Evolutionary conservation across 64 coral and sea anemone genomes (phyloP), one percentile per base, ranked within the genome.

Genomic region (Stichodactyla mertensii): DNA sequence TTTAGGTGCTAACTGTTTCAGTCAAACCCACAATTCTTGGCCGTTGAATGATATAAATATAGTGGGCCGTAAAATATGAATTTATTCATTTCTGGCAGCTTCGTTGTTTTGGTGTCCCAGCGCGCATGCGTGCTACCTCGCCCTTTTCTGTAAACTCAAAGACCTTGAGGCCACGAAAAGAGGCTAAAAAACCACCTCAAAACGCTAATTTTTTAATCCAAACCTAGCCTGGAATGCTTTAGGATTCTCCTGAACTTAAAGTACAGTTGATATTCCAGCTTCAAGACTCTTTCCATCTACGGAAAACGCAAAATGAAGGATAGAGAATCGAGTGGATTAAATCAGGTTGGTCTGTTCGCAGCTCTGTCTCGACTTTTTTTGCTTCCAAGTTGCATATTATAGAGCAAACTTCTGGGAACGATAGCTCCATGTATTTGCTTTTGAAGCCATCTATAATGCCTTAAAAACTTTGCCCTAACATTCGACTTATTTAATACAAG

Each of bases 81-180:
- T 85, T 61, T 85, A 85, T 85, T 85, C 83, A 85, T 85, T 85
- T 51, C 36, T 52, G 77, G 77, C 57, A 55, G 82, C 82, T 85
- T 85, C 54, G 83, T 85, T 81, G 53, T 85, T 85, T 85, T 60
- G 83, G 27, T 64, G 80, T 55, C 28, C 51, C 51, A 57, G 53
- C 60, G 83, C 83, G 83, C 83, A 85, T 85, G 83, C 83, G 83
- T 64, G 45, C 83, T 85, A 85, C 83, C 83, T 85, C 83, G 83
- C 83, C 83, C 83, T 85, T 85, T 85, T 85, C 83, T 85, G 22
- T 85, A 51, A 15, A 85, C 55, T 61, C 83, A 54, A 61, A 61
- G 24, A 57, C 83, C 80, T 54, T 82, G 55, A 64, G 55, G 80
- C 80, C 80, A 22, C 55, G 83, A 64, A 85, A 61, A 61, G 55